Conservation (phyloP, 2,797 vertebrate genomes). For the Sebastes aleutianus region DNA sequence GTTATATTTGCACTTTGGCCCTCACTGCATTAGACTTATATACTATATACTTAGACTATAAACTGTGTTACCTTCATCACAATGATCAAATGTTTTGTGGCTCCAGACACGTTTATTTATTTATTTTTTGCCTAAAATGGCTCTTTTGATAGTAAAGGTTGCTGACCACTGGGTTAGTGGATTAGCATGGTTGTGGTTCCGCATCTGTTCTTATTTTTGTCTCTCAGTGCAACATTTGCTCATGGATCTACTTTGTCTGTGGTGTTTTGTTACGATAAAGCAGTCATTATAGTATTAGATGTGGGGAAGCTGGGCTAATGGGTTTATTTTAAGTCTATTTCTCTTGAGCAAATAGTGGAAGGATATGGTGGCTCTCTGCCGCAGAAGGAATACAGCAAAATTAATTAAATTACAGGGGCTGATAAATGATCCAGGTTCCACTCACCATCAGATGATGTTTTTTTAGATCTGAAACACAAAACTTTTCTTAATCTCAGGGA, state of each 20-base stretch:
- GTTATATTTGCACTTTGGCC: too few species aligned
- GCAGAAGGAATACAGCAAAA: not conserved
- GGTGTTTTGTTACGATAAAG: not conserved
- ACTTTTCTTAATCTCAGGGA: not conserved
- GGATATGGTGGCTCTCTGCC: not conserved
- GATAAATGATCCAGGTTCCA: not conserved
- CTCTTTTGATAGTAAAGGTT: too few species aligned
- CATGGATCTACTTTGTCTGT: too few species aligned
- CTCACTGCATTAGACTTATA: too few species aligned
- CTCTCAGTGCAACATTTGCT: not conserved
- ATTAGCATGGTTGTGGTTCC: not conserved
- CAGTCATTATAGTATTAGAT: not conserved
- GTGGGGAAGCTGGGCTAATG: not conserved
- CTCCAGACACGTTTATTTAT: too few species aligned
- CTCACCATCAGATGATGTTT: not conserved
- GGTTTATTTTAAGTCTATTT: not conserved
- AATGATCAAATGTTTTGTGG: too few species aligned
- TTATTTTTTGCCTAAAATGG: too few species aligned
- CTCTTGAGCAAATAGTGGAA: not conserved
- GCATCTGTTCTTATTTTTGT: not conserved
- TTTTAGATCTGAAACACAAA: not conserved
- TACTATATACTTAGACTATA: too few species aligned
- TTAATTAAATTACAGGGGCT: slow-evolving; percentile 25
- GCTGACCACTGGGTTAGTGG: too few species aligned
- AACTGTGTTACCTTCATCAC: too few species aligned